Conservation (phyloP, 2,888 invertebrate genomes). For the Lydus trimaculatus region DNA sequence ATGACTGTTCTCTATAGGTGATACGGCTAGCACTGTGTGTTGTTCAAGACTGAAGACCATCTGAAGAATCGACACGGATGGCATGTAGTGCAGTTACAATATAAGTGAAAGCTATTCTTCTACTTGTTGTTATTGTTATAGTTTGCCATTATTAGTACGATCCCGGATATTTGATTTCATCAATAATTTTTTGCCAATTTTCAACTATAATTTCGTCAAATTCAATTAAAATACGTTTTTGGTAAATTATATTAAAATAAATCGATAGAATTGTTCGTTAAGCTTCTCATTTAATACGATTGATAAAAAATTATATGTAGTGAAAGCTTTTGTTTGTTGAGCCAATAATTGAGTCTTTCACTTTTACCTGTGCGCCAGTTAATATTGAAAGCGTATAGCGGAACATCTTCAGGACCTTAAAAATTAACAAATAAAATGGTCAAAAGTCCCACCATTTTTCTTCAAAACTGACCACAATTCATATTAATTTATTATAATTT, state of each 20-base stretch:
- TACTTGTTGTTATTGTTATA: conserved; percentile 26
- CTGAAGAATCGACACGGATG: conserved; percentile 42
- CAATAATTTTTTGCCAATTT: background rate
- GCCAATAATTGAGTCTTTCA: conserved; percentile 47
- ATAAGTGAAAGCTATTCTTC: conserved; percentile 51
- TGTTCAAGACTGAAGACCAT: conserved; percentile 24
- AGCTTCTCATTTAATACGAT: too few relatives aligned
- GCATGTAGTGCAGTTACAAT: conserved; percentile 41
- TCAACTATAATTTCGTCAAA: background rate
- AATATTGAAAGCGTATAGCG: conserved; percentile 48
- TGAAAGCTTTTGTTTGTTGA: conserved; percentile 49
- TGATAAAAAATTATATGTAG: conserved; percentile 24
- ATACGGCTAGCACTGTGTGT: conserved; percentile 37
- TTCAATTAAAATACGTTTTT: too few relatives aligned
- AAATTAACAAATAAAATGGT: background rate
- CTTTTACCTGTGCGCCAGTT: conserved; percentile 52
- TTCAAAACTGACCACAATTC: background rate
- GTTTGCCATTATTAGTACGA: conserved; percentile 16
- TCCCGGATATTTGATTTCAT: conserved; percentile 12
- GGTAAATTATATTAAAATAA: too few relatives aligned
- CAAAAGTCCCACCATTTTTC: background rate
- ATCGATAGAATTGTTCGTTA: too few relatives aligned
- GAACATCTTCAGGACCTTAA: conserved; percentile 32
- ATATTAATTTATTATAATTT: background rate
- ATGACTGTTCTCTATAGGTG: conserved; percentile 39